Base-by-base conservation (phyloP, 2,888 invertebrate species). In the Agonopterix arenella region DNA sequence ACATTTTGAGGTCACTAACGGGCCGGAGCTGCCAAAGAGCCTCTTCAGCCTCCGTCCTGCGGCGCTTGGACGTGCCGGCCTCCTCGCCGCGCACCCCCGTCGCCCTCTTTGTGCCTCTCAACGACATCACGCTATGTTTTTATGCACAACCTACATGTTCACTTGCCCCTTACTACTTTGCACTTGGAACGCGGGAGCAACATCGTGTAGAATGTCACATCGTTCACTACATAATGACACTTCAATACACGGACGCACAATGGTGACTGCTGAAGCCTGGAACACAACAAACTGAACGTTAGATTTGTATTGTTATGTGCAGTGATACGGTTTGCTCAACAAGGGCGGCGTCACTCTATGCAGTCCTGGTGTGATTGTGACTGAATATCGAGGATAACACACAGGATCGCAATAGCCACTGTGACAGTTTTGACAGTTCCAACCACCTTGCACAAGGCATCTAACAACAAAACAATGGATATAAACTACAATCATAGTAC, bases 1-100 rank as follows among this genome's bases (percentile, higher is more conserved):
- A 93, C 90, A 94, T 94, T 90, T 96, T 96, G 80, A 96, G 93
- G 89, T 96, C 96, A 78, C 93, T 94, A 72, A 94, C 92, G 68
- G 95, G 93, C 68, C 96, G 92, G 69, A 95, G 94, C 78, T 95
- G 95, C 96, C 96, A 96, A 59, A 84, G 83, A 52, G 82, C 79
- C 61, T 89, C 89, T 60, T 89, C 86, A 50, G 81, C 80, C 69
- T 86, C 86, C 55, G 79, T 68, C 68, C 81, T 73, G 61, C 89
- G 88, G 63, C 89, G 82, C 64, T 85, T 88, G 62, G 84, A 88
- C 59, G 79, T 66, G 66, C 84, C 76, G 55, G 82, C 73, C 66
- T 84, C 84, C 47, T 84, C 85, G 60, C 80, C 78, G 57, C 85
- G 84, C 79, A 78, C 69, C 68, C 80, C 82, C 63, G 74, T 65